Base-by-base conservation (phyloP, 2,888 invertebrate genomes). In the Panopea generosa region DNA sequence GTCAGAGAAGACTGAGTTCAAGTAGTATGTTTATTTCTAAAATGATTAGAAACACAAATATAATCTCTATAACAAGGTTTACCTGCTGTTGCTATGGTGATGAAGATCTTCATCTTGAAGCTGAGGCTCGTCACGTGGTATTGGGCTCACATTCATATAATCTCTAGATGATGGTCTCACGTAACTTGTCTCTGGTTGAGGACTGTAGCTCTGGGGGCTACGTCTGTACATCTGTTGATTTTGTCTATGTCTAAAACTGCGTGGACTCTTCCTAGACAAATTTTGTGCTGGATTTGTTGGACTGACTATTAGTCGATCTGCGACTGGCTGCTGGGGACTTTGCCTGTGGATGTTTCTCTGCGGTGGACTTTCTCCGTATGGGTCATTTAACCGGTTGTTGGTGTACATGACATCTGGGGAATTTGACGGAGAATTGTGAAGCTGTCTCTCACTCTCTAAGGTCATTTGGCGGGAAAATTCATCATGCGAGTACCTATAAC, bases 401-500 rank as follows among this genome's bases (percentile, higher is more conserved):
- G 45, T 57, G 55, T 65, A 72, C 18, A 76, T 26, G 1, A 53
- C 66, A 16, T 70, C 73, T 26, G 80, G 76, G 7, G 76, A 70
- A 33, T 62, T 67, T n/a, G 53, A 66, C 0, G 80, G 80, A 4
- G 80, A 80, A 33, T 80, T 80, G 9, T 65, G 70, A 18, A 72
- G 59, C 47, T 57, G 60, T 16, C 57, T 68, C 26, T 73, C 80
- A 47, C 29, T 52, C 22, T 72, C 75, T 2, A 61, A 59, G 4
- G 72, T 57, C 16, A 69, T 60, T 27, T 81, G 74, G 20, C 81
- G 38, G 0, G 81, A 81, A 29, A 62, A 81, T 40, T 74, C 81
- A 71, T 81, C 81, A 74, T 81, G 81, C 3, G 81, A 81, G 50
- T 81, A 81, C 43, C 81, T 81, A 27, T 0, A 62, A 1, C n/a